A percentile compares a stretch with the other conserved stretches of the same genome.
Conservation (phyloP, 2,797 vertebrate species). For the Lemur catta region DNA sequence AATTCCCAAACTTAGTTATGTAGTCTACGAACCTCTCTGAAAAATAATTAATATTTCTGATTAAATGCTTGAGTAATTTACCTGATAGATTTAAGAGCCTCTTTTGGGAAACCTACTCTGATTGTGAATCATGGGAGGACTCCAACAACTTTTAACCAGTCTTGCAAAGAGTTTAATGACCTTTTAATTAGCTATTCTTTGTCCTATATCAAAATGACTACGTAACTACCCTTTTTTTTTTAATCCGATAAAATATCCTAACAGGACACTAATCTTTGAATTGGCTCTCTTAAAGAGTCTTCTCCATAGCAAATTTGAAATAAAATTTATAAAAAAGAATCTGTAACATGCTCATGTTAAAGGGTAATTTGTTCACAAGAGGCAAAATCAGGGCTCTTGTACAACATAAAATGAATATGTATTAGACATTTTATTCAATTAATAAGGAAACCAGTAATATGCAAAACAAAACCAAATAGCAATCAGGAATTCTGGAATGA, state of each 20-base stretch:
- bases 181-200: not conserved
- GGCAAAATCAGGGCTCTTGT: not conserved
- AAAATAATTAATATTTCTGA: conserved; percentile 16
- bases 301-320: not conserved
- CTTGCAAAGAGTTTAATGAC: not conserved
- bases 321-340: not conserved
- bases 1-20: not conserved
- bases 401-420: not conserved
- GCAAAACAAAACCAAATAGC: not conserved
- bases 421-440: not conserved
- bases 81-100: not conserved
- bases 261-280: not conserved
- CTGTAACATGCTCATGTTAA: not conserved
- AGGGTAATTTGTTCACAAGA: not conserved
- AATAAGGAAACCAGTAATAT: not conserved
- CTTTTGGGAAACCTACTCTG: not conserved
- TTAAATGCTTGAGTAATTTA: not conserved
- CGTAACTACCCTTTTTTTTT: not conserved
- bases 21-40: not conserved
- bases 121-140: not conserved
- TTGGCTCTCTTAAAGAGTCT: not conserved
- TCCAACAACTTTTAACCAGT: not conserved
- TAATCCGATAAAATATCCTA: not conserved
- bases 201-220: not conserved
- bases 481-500: not conserved